These are phyloP conservation scores for Fissipunctia ypsillon DNA, from an alignment of 2,888 invertebrate species.

Conservation along the genomic window DNA sequence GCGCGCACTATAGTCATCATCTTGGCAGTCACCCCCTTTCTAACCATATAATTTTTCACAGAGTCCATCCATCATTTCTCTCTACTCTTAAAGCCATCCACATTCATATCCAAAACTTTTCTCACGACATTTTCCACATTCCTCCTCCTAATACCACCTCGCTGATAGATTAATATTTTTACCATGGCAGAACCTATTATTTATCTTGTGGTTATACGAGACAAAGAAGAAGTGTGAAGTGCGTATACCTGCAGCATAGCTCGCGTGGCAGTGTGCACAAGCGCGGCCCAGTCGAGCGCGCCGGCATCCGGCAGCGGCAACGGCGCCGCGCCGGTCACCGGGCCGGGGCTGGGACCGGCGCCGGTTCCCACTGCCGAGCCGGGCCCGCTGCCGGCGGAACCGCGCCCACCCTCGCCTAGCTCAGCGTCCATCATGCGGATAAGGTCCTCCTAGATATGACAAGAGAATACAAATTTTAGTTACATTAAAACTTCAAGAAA, in stretches of 20 bases:
- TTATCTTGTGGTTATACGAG: neutral
- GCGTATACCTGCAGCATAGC: slow-evolving; percentile 91
- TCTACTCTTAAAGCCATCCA: neutral
- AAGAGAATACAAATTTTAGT: neutral
- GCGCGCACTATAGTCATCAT: too few species aligned
- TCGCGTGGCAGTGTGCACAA: slow-evolving; percentile 95
- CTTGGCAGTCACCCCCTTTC: neutral
- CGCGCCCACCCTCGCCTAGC: slow-evolving; percentile 81
- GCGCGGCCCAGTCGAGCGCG: slow-evolving; percentile 94
- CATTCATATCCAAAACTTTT: neutral
- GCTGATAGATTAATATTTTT: neutral
- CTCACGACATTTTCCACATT: neutral
- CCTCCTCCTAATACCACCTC: neutral
- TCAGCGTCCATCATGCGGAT: slow-evolving; percentile 97
- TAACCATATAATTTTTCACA: neutral
- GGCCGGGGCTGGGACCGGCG: slow-evolving; percentile 85
- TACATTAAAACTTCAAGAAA: too few species aligned
- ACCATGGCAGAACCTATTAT: too few species aligned
- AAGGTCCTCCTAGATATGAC: slow-evolving; percentile 93
- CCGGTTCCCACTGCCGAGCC: slow-evolving; percentile 51
- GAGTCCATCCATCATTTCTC: neutral
- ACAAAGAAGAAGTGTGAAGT: neutral
- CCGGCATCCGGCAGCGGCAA: slow-evolving; percentile 92
- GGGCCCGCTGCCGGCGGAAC: slow-evolving; percentile 66
- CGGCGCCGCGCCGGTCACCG: slow-evolving; percentile 69